Evolutionary conservation across 2,113 vertebrate genomes (phyloP).

Genomic region (Fukomys damarensis): DNA sequence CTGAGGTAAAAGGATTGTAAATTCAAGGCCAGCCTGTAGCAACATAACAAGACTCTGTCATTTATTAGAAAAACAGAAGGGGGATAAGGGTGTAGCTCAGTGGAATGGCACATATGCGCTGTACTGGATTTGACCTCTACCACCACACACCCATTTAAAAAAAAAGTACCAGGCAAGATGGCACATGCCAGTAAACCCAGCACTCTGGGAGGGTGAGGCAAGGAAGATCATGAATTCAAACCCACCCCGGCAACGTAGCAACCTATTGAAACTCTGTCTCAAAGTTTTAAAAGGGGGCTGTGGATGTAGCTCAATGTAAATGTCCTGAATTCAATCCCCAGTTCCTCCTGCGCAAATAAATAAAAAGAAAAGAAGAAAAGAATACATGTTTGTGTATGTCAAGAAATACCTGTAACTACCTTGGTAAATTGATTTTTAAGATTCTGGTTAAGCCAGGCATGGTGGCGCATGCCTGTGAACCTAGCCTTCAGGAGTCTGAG

Average conservation of each 20-base stretch:
- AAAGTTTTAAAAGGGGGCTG: too few relatives aligned
- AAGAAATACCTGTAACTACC: not conserved
- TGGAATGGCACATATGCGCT: not conserved
- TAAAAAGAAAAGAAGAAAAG: not conserved
- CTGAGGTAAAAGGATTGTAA: too few relatives aligned
- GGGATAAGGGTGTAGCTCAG: not conserved
- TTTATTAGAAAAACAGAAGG: not conserved
- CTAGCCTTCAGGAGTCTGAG: too few relatives aligned
- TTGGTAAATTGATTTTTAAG: constrained; percentile 38
- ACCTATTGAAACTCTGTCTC: not conserved
- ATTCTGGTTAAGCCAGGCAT: not conserved
- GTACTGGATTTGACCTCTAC: not conserved
- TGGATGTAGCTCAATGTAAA: not conserved
- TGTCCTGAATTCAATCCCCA: not conserved
- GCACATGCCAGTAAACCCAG: too few relatives aligned
- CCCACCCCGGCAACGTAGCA: not conserved
- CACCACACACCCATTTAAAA: not conserved
- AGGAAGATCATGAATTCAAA: not conserved
- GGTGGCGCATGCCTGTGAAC: not conserved
- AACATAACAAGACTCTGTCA: not conserved
- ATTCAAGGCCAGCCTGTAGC: too few relatives aligned
- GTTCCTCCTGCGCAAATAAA: not conserved
- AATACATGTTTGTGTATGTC: not conserved
- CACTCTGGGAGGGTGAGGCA: too few relatives aligned
- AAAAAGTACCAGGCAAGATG: not conserved